Evolutionary conservation across 2,888 invertebrate genomes (phyloP).

Genomic region (Pammene aurita): DNA sequence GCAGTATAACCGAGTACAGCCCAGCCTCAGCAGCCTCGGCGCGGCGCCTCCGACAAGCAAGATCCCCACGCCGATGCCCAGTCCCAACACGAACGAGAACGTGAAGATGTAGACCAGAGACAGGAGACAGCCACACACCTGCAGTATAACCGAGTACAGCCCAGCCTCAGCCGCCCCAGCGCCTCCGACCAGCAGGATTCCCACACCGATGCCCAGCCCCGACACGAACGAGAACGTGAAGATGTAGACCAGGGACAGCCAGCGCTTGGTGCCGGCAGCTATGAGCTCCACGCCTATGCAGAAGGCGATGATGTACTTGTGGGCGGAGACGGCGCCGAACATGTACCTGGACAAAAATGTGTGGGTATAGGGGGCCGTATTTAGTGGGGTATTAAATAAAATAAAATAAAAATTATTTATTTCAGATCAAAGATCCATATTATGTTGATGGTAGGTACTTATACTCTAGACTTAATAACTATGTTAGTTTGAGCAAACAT

Average conservation of each 20-base stretch:
- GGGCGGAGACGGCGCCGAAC: conserved; percentile 93
- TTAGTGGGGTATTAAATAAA: not conserved
- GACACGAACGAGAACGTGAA: conserved; percentile 91
- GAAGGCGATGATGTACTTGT: conserved; percentile 94
- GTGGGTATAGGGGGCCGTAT: not conserved
- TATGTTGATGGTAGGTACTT: no score
- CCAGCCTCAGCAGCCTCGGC: conserved; percentile 51
- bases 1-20: conserved; percentile 1
- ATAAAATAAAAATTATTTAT: no score
- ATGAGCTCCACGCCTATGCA: conserved; percentile 93
- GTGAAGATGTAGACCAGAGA: conserved; percentile 88
- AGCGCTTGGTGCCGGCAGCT: conserved; percentile 85
- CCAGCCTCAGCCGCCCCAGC: conserved; percentile 83
- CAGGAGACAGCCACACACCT: conserved; percentile 83
- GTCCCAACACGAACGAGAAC: conserved; percentile 90
- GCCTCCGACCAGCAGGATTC: conserved; percentile 86
- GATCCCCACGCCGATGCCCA: conserved; percentile 90
- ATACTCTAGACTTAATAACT: no score
- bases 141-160: conserved; percentile 86
- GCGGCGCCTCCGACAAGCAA: conserved; percentile 84
- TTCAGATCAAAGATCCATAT: no score
- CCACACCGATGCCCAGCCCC: conserved; percentile 90
- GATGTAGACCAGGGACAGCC: conserved; percentile 86
- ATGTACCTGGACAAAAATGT: conserved; percentile 83
- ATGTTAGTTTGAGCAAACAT: no score